phyloP scores from a whole-genome alignment of 1,140 invertebrate species.

The Pseudomyrmex flavicornis region DNA sequence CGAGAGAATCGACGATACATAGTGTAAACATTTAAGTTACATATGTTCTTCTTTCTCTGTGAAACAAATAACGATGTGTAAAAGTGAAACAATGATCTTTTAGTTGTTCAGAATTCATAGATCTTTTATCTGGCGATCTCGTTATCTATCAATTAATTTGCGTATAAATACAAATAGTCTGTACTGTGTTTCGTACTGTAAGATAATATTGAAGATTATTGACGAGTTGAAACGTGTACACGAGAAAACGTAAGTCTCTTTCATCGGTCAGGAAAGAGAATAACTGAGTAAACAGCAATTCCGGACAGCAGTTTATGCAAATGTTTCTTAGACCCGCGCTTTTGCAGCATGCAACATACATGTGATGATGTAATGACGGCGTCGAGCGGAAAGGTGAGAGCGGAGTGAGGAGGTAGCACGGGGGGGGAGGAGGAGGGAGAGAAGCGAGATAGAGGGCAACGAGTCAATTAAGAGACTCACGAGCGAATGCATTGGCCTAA shows the following conservation, averaged over 20 bases:
- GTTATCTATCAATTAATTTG: not conserved
- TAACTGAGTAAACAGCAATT: constrained; percentile 31
- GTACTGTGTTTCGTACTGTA: no score
- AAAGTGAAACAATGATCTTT: not conserved
- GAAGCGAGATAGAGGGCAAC: constrained; percentile 54
- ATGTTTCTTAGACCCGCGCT: constrained; percentile 4
- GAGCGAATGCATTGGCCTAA: constrained; percentile 66
- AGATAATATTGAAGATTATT: no score
- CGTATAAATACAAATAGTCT: no score
- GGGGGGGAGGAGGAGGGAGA: not conserved
- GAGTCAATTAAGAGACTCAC: constrained; percentile 74
- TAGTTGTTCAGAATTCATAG: no score
- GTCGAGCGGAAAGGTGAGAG: constrained; percentile 44
- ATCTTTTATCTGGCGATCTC: no score
- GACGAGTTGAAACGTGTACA: not conserved
- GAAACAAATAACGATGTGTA: not conserved
- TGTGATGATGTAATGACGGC: constrained; percentile 29
- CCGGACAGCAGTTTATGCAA: constrained; percentile 44
- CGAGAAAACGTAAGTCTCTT: not conserved
- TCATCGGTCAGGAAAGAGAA: not conserved
- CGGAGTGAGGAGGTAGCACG: constrained; percentile 33
- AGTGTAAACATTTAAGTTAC: no score
- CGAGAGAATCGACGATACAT: not conserved
- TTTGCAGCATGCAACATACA: constrained; percentile 1
- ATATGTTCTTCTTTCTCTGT: not conserved